A percentile compares a stretch with the other conserved stretches of the same genome.
These are phyloP conservation scores for Coptotermes formosanus DNA, from an alignment of 1,140 invertebrate species.

Conservation along the genomic window DNA sequence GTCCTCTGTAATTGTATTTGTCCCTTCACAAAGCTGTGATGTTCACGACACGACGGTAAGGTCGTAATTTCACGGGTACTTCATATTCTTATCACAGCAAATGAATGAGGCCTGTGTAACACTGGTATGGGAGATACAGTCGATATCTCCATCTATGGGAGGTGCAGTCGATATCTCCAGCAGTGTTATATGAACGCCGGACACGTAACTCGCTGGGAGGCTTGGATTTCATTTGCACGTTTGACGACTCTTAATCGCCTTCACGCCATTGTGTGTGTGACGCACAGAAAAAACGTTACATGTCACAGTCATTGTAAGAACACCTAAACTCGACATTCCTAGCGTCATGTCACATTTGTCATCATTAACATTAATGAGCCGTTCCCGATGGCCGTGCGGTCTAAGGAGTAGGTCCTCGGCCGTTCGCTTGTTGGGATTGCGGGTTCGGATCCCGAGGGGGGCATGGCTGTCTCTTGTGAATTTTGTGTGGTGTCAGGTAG, in stretches of 20 bases:
- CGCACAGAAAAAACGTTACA: not conserved
- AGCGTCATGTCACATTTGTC: not conserved
- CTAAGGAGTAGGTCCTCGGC: no score
- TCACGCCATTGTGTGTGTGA: not conserved
- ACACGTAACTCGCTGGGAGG: not conserved
- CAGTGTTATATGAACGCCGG: not conserved
- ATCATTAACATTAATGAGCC: no score
- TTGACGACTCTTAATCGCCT: not conserved
- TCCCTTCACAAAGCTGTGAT: no score
- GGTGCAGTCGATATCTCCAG: not conserved
- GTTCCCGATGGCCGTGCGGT: no score
- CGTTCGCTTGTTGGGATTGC: no score
- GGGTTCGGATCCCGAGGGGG: no score
- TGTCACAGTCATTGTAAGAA: not conserved
- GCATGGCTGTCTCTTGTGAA: no score
- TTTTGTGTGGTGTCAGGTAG: no score
- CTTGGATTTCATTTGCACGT: not conserved
- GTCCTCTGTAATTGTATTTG: no score
- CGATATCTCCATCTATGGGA: not conserved
- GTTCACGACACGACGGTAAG: no score
- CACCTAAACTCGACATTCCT: not conserved
- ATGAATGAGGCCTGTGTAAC: not conserved
- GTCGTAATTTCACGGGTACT: no score
- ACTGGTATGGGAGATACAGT: not conserved
- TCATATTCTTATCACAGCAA: no score